These are phyloP conservation scores for Varroa destructor DNA, from an alignment of 1,140 invertebrate genomes.

Conservation along the genomic window DNA sequence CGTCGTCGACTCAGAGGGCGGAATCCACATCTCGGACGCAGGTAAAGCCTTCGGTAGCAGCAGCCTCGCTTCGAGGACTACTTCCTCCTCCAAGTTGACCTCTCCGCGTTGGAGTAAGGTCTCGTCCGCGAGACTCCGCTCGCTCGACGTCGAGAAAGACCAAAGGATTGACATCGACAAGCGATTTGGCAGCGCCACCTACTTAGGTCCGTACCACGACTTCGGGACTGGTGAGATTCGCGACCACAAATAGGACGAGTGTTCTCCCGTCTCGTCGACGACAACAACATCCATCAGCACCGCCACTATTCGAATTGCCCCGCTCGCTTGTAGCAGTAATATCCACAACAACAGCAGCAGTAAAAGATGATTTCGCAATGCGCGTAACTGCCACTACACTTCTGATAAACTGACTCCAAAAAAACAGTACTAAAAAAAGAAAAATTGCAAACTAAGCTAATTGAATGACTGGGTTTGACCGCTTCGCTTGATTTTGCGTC, in stretches of 20 bases:
- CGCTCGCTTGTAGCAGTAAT: not conserved
- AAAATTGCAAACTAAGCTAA: no score
- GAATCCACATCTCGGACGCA: slow-evolving; percentile 36
- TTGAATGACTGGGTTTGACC: no score
- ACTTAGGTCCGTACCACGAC: slow-evolving; percentile 3
- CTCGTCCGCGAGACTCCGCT: not conserved
- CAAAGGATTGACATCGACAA: slow-evolving; percentile 28
- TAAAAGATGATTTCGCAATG: slow-evolving; percentile 30
- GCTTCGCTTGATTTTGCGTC: no score
- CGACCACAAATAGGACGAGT: no score
- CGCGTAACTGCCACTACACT: slow-evolving; percentile 3
- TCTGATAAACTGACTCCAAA: slow-evolving; percentile 19
- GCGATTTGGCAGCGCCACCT: slow-evolving; percentile 17
- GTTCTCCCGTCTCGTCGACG: slow-evolving; percentile 1
- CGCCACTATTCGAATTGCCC: slow-evolving; percentile 11
- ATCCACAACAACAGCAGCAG: slow-evolving; percentile 7
- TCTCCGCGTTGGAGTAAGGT: no score
- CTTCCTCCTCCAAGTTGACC: not conserved
- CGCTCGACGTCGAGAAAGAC: slow-evolving; percentile 24
- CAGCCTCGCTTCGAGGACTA: not conserved
- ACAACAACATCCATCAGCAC: slow-evolving; percentile 30
- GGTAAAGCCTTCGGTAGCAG: slow-evolving; percentile 27
- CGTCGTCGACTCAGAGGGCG: slow-evolving; percentile 35
- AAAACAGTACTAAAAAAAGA: not conserved
- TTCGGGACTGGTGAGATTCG: no score